Evolutionary conservation across 1,140 invertebrate genomes (phyloP).

Genomic region (Hycleus phaleratus): DNA sequence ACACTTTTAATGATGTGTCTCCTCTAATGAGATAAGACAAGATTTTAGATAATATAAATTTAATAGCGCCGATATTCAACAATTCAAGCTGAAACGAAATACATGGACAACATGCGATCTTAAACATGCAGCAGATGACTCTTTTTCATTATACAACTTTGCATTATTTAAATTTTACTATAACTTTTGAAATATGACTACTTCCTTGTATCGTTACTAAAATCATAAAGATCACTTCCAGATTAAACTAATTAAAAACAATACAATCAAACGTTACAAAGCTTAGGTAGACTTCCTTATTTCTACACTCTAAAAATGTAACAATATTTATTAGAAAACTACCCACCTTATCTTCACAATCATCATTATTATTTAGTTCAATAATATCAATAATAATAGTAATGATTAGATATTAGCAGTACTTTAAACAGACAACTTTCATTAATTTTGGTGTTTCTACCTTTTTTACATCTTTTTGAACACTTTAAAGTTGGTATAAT

Average conservation of each 20-base stretch:
- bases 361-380: too few species aligned
- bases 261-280: too few species aligned
- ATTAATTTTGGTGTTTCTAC: constrained; percentile 8
- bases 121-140: not conserved
- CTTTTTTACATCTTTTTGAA: constrained; percentile 29
- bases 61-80: constrained; percentile 33
- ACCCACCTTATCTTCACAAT: too few species aligned
- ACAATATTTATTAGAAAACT: too few species aligned
- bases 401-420: not conserved
- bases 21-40: constrained; percentile 39
- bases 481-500: constrained; percentile 32
- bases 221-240: too few species aligned
- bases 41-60: constrained; percentile 39
- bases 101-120: constrained; percentile 17
- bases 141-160: not conserved
- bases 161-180: not conserved
- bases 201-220: too few species aligned
- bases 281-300: too few species aligned
- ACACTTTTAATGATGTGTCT: constrained; percentile 38
- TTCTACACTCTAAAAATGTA: too few species aligned
- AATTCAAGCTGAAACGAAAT: constrained; percentile 13
- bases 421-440: too few species aligned
- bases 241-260: too few species aligned
- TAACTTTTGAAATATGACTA: too few species aligned
- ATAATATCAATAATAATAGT: too few species aligned